Conservation (phyloP, 2,888 invertebrate genomes). For the Thalpophila matura region DNA sequence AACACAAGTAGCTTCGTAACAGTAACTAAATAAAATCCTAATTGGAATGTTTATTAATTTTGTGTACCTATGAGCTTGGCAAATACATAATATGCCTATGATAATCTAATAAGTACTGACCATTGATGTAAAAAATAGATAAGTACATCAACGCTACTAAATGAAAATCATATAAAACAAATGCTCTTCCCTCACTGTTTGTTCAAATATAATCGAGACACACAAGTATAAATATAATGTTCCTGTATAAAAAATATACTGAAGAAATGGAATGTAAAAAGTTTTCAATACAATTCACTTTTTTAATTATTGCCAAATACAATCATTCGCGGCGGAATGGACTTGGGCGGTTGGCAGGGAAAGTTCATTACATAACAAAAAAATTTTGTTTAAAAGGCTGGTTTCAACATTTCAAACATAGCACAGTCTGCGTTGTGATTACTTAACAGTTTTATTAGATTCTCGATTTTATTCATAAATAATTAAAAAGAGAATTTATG, state of each 20-base stretch:
- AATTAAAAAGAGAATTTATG: slow-evolving; percentile 39
- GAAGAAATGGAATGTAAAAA: slow-evolving; percentile 76
- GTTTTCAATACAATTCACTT: slow-evolving; percentile 52
- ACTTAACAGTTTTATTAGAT: slow-evolving; percentile 17
- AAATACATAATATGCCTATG: slow-evolving; percentile 42
- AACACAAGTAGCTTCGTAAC: slow-evolving; percentile 47
- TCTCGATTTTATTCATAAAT: slow-evolving; percentile 10
- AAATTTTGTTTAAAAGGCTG: neutral
- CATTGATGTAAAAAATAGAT: slow-evolving; percentile 54
- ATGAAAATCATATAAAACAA: slow-evolving; percentile 49
- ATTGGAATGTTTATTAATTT: slow-evolving; percentile 64
- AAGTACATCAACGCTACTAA: slow-evolving; percentile 55
- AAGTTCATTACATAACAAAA: slow-evolving; percentile 12
- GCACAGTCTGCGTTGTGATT: slow-evolving; percentile 8
- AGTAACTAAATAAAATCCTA: slow-evolving; percentile 57
- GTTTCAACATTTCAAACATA: slow-evolving; percentile 7
- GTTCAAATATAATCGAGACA: slow-evolving; percentile 42
- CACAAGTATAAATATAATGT: slow-evolving; percentile 37
- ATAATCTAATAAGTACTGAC: slow-evolving; percentile 59
- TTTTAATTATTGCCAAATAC: slow-evolving; percentile 49
- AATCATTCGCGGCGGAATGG: slow-evolving; percentile 50
- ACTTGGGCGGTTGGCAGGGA: slow-evolving; percentile 19
- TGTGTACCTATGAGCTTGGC: slow-evolving; percentile 54
- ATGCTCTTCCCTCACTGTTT: slow-evolving; percentile 45
- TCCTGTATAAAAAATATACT: slow-evolving; percentile 66